Evolutionary conservation across 2,797 vertebrate genomes (phyloP).

Genomic region (Oreochromis grahami): DNA sequence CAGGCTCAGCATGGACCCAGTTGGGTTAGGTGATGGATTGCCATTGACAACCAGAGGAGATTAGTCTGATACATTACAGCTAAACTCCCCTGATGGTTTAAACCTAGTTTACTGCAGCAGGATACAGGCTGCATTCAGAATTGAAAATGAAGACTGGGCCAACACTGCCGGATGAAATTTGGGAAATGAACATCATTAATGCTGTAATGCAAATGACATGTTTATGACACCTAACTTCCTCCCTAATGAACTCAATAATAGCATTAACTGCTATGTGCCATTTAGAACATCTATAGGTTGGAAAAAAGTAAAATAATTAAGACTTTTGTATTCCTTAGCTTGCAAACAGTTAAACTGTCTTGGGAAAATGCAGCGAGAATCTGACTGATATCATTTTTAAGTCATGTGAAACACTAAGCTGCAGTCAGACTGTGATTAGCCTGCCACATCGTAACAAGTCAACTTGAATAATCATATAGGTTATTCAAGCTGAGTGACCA

Average conservation of each 20-base stretch:
- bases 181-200: slow-evolving; percentile 34
- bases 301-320: background rate
- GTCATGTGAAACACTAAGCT: background rate
- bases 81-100: slow-evolving; percentile 31
- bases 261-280: background rate
- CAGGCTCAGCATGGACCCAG: slow-evolving; percentile 3
- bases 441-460: background rate
- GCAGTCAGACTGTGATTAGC: background rate
- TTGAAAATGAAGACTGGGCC: slow-evolving; percentile 38
- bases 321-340: background rate
- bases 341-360: background rate
- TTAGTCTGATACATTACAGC: slow-evolving; percentile 38
- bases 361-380: background rate
- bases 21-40: slow-evolving; percentile 49
- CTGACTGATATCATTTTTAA: background rate
- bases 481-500: background rate
- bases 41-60: slow-evolving; percentile 34
- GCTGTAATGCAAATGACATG: slow-evolving; percentile 15
- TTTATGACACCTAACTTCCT: background rate
- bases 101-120: slow-evolving; percentile 52
- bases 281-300: background rate
- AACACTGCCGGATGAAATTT: slow-evolving; percentile 16
- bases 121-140: slow-evolving; percentile 24
- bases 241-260: background rate
- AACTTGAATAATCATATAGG: background rate